Evolutionary conservation across 2,797 vertebrate genomes (phyloP).

Genomic region (Chiloscyllium punctatum): DNA sequence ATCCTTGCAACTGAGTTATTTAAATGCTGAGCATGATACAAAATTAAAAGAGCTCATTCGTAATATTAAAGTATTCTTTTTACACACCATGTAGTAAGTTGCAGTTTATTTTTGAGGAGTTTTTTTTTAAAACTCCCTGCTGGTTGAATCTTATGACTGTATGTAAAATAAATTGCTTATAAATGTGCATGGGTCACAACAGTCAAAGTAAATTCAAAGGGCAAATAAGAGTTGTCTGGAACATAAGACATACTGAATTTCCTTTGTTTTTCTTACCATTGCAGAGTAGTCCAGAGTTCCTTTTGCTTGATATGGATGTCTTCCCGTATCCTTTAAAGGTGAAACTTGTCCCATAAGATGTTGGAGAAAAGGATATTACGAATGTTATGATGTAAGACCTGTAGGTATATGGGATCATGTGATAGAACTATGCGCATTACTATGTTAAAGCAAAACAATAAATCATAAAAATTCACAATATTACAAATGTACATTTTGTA

Average conservation of each 20-base stretch:
- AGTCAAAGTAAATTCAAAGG: background rate
- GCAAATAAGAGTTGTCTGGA: background rate
- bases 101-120: background rate
- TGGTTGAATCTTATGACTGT: background rate
- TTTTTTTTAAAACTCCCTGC: too few species aligned
- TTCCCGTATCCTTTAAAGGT: background rate
- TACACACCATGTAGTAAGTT: background rate
- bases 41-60: background rate
- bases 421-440: background rate
- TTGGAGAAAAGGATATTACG: background rate
- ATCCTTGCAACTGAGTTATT: background rate
- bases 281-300: background rate
- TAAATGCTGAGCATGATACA: background rate
- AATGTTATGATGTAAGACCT: background rate
- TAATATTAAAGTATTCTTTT: background rate
- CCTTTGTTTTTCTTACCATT: slow-evolving; percentile 4
- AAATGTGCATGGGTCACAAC: background rate
- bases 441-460: background rate
- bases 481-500: background rate
- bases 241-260: background rate
- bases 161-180: background rate
- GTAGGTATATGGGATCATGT: slow-evolving; percentile 17
- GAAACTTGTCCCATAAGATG: background rate
- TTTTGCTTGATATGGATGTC: background rate
- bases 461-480: background rate